These are phyloP conservation scores for Eunapius fragilis DNA, from an alignment of 37 sponge, comb jelly and placozoan species.

Conservation along the genomic window DNA sequence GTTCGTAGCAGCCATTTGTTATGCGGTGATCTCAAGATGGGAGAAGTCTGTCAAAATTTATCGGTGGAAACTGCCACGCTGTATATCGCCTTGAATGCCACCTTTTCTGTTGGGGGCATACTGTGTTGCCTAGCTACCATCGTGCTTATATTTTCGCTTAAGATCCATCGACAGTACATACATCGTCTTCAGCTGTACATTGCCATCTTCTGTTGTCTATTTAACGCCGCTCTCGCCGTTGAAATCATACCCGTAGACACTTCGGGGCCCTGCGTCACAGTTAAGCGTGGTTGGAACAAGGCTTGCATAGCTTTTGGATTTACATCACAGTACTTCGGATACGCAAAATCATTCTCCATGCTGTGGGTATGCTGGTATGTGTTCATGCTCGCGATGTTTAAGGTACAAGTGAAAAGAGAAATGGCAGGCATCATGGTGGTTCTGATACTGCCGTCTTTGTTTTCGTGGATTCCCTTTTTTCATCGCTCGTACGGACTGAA, in stretches of 20 bases:
- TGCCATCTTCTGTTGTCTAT: background rate
- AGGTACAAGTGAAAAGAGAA: background rate
- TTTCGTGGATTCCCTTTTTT: background rate
- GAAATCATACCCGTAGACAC: background rate
- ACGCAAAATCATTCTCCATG: background rate
- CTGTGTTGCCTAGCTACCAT: background rate
- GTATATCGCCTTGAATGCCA: background rate
- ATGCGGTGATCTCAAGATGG: too few relatives aligned
- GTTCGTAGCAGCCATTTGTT: too few relatives aligned
- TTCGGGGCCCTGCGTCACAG: background rate
- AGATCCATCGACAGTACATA: background rate
- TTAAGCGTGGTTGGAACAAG: background rate
- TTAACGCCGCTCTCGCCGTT: background rate
- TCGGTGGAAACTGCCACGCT: background rate
- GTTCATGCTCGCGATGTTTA: background rate
- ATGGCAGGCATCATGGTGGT: background rate
- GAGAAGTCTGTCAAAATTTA: background rate
- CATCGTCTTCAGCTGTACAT: background rate
- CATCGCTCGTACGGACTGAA: background rate
- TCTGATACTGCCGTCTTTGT: background rate
- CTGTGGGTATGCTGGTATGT: background rate
- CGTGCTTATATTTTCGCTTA: background rate
- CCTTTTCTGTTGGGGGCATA: background rate
- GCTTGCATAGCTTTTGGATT: background rate
- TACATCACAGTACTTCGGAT: background rate